Evolutionary conservation across 2,888 invertebrate species (phyloP).

Genomic region (Steromphala cineraria): DNA sequence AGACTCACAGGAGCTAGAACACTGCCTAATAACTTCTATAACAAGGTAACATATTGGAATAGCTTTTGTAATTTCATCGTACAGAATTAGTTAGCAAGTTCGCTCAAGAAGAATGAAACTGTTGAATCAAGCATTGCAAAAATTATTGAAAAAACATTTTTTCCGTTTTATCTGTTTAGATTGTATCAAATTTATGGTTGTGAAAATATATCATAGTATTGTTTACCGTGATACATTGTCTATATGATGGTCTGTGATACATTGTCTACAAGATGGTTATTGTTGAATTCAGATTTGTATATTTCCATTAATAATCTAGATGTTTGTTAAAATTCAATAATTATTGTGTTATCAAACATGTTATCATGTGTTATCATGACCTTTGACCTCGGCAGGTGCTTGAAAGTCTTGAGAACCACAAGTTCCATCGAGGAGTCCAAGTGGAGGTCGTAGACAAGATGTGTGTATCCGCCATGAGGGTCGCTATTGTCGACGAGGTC

Average conservation of each 20-base stretch:
- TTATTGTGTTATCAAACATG: too few relatives aligned
- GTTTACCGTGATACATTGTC: too few relatives aligned
- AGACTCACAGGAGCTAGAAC: slow-evolving; percentile 96
- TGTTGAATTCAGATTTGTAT: background rate
- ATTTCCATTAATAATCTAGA: background rate
- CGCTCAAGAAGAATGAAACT: too few relatives aligned
- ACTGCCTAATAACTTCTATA: slow-evolving; percentile 92
- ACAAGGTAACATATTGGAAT: slow-evolving; percentile 80
- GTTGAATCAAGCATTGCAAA: too few relatives aligned
- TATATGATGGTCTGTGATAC: too few relatives aligned
- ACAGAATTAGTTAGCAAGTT: too few relatives aligned
- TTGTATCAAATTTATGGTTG: background rate
- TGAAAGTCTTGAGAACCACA: slow-evolving; percentile 68
- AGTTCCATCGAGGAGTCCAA: slow-evolving; percentile 81
- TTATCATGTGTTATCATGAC: too few relatives aligned
- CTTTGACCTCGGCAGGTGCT: slow-evolving; percentile 59
- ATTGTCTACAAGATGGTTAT: too few relatives aligned
- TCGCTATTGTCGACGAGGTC: slow-evolving; percentile 92
- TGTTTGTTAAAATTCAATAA: too few relatives aligned
- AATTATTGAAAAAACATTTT: background rate
- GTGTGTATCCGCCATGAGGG: slow-evolving; percentile 90
- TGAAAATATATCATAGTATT: too few relatives aligned
- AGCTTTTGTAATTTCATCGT: too few relatives aligned
- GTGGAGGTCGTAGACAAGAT: slow-evolving; percentile 97
- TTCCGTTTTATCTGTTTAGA: too few relatives aligned